Percentiles rank a stretch among this genome's conserved stretches.
Conservation (phyloP, 2,797 vertebrate genomes). For the Chrysocyon brachyurus region DNA sequence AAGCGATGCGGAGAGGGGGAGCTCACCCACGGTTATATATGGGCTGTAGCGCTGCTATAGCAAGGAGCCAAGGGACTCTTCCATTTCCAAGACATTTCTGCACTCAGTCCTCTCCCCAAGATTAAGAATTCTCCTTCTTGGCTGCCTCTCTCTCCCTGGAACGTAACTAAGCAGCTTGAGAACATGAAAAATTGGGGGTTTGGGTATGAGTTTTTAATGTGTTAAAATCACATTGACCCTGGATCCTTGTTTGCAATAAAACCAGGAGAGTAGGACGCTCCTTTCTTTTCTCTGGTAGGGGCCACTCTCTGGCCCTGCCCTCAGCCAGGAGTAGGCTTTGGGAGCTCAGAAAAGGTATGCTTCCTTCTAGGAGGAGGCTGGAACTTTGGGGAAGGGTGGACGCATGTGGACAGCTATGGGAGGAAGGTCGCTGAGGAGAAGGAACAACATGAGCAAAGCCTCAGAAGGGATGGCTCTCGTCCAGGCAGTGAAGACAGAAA, state of each 20-base stretch:
- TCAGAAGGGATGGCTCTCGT: neutral
- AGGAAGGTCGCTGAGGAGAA: neutral
- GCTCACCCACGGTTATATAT: slow-evolving; percentile 65
- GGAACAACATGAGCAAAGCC: neutral
- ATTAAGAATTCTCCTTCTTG: slow-evolving; percentile 68
- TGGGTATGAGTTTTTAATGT: neutral
- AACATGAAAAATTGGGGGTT: neutral
- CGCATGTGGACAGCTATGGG: neutral
- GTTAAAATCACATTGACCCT: slow-evolving; percentile 34
- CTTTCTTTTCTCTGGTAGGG: neutral
- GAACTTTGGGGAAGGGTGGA: neutral
- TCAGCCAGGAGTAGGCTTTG: neutral
- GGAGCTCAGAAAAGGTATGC: neutral
- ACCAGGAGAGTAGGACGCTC: neutral
- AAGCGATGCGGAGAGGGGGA: slow-evolving; percentile 65
- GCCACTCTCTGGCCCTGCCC: neutral
- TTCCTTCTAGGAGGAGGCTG: neutral
- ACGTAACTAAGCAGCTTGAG: slow-evolving; percentile 58
- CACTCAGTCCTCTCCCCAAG: slow-evolving; percentile 45
- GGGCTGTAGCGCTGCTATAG: neutral
- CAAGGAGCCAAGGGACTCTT: slow-evolving; percentile 63
- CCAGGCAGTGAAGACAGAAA: neutral
- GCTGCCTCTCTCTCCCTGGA: slow-evolving; percentile 53
- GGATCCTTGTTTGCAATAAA: neutral
- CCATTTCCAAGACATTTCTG: slow-evolving; percentile 67